A percentile compares a stretch with the other conserved stretches of the same genome.
These are phyloP conservation scores for Agrilus planipennis DNA, from an alignment of 1,140 invertebrate species.

Conservation along the genomic window DNA sequence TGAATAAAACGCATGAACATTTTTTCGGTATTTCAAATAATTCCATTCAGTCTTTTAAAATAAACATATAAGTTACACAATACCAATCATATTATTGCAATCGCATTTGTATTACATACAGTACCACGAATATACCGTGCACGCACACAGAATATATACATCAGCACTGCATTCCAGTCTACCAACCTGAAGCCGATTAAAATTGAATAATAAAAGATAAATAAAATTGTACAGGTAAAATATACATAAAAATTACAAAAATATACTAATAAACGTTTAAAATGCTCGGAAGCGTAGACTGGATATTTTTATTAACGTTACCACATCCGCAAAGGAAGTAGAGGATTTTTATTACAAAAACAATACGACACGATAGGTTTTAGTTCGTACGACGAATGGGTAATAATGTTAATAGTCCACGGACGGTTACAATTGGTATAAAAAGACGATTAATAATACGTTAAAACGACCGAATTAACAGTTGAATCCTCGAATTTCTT, in stretches of 20 bases:
- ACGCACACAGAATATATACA: constrained; percentile 33
- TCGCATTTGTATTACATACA: constrained; percentile 35
- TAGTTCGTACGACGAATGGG: too few relatives aligned
- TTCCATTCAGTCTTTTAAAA: constrained; percentile 38
- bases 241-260: not conserved
- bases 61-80: constrained; percentile 35
- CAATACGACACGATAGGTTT: constrained; percentile 8
- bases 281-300: not conserved
- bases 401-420: constrained; percentile 10
- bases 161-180: constrained; percentile 21
- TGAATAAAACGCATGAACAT: too few relatives aligned
- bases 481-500: constrained; percentile 10
- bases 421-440: constrained; percentile 30
- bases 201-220: constrained; percentile 1
- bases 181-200: constrained; percentile 3
- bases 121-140: constrained; percentile 34
- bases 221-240: not conserved
- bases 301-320: not conserved
- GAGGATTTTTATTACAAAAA: constrained; percentile 16
- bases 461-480: constrained; percentile 4
- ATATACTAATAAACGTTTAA: not conserved
- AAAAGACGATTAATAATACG: constrained; percentile 11
- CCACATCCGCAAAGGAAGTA: constrained; percentile 23
- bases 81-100: constrained; percentile 36
- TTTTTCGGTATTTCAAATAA: constrained; percentile 35